Evolutionary conservation across 2,113 vertebrate species (phyloP), one percentile per base, ranked within the genome.

Genomic region (Aspiorhynchus laticeps): DNA sequence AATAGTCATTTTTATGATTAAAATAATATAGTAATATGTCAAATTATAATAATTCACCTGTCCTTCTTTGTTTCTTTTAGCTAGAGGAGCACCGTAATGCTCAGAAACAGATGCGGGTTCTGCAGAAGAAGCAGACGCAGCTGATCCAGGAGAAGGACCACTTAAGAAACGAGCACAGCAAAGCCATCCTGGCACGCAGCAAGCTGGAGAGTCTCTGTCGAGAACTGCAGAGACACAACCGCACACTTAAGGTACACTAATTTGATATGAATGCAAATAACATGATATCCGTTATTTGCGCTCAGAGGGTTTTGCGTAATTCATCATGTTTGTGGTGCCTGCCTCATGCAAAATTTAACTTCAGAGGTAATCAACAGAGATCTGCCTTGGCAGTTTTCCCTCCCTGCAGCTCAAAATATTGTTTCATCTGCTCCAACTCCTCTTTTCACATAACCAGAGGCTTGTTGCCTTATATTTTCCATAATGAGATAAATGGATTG

Each of bases 101-200:
- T 0, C 97, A 98, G 95, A 99, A 98, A 78, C 98, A 99, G 93
- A 98, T 99, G 97, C 96, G 94, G 80, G 94, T 91, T 69, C 89
- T 99, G 89, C 98, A 99, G 95, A 99, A 98, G 95, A 99, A 99
- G 93, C 98, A 99, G 94, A 96, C 91, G 1, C 97, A 98, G 95
- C 91, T 99, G 86, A 96, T 97, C 21, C 97, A 98, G 80, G 98
- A 99, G 93, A 99, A 99, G 91, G 98, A 99, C 92, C 97, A 97
- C 91, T 94, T 99, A 90, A 95, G 98, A 21, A 96, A 95, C 0
- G 98, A 99, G 90, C 98, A 99, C 91, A 99, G 97, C 96, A 99
- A 98, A 88, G 98, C 98, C 75, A 94, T 99, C 90, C 93, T 99
- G 93, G 98, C 98, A 0, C 95, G 98, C 77, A 98, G 98, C 96